Evolutionary conservation across 2,113 vertebrate genomes (phyloP).

Genomic region (Chaetura pelagica): DNA sequence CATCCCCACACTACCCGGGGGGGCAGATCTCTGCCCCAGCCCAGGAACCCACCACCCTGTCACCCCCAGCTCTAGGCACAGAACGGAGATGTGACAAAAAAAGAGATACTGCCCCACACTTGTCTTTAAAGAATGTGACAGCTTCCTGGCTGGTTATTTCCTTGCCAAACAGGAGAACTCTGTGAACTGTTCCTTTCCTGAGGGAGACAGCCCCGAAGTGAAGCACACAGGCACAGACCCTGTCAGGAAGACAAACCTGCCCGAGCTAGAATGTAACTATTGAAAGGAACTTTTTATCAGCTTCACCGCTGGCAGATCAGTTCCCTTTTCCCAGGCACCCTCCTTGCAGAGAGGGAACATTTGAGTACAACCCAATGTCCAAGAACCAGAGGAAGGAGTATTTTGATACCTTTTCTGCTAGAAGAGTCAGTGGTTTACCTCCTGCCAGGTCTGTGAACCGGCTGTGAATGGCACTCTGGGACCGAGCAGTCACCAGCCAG

Average conservation of each 20-base stretch:
- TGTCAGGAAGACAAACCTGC: neutral
- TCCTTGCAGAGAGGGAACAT: neutral
- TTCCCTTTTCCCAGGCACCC: neutral
- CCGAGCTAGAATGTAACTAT: neutral
- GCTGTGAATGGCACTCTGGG: conserved; percentile 81
- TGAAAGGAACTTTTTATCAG: neutral
- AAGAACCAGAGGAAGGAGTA: neutral
- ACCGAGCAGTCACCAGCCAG: conserved; percentile 82
- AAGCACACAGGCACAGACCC: neutral
- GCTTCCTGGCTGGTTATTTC: neutral
- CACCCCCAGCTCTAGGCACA: neutral
- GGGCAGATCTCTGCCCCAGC: neutral
- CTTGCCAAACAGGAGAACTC: neutral
- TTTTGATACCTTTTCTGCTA: conserved; percentile 81
- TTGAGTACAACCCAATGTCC: neutral
- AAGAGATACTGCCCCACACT: too few species aligned
- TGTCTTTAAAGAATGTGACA: neutral
- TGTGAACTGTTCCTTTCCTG: neutral
- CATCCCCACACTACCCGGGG: fast-evolving
- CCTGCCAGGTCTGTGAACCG: conserved; percentile 84
- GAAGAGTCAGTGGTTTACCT: conserved; percentile 78
- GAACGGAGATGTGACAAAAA: neutral
- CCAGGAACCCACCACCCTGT: neutral
- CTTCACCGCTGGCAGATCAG: too few species aligned
- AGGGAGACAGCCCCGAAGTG: neutral